Evolutionary conservation across 2,113 vertebrate species (phyloP), one percentile per base, ranked within the genome.

Genomic region (Bujurquina vittata): DNA sequence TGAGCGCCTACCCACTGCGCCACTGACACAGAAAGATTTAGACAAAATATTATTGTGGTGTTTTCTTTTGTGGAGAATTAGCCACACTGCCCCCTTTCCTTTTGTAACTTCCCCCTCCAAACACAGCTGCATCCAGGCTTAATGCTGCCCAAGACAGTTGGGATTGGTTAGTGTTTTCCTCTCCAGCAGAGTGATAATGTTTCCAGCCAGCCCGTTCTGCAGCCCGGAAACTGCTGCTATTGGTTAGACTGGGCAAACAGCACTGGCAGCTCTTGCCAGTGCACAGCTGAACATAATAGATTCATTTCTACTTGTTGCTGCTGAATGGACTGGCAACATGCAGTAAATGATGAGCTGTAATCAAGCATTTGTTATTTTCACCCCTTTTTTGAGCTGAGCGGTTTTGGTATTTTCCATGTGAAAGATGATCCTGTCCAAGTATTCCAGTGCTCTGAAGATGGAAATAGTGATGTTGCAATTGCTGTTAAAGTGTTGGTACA

Each of bases 401-500:
- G 55, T 65, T 85, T 55, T 43, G 72, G 10, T 74, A 40, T 60
- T 79, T 84, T 89, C 78, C 83, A 77, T 60, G n/a, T 31, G 33
- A 49, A 59, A 15, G 40, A 62, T 37, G 18, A 43, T 26, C 2
- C 15, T 23, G 14, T 75, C 63, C 31, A 79, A 80, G 31, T 73
- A 14, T 89, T 75, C 55, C 52, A 80, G 77, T 15, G 12, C 54
- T 46, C 54, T 77, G 56, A 79, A 57, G 72, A 84, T 90, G 91
- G 91, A 92, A 92, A 90, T 61, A 76, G 0, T 84, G 75, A 83
- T 69, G 80, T 17, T 29, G 65, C 54, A 77, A 57, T 62, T 26
- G 29, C 54, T 78, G 81, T 73, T 84, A 37, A 87, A 83, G 73
- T 77, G 77, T 80, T 84, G 75, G 80, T 55, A 55, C 55, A 1